These are phyloP conservation scores for Lysiphlebus fabarum DNA, from an alignment of 1,140 invertebrate species.

Conservation along the genomic window DNA sequence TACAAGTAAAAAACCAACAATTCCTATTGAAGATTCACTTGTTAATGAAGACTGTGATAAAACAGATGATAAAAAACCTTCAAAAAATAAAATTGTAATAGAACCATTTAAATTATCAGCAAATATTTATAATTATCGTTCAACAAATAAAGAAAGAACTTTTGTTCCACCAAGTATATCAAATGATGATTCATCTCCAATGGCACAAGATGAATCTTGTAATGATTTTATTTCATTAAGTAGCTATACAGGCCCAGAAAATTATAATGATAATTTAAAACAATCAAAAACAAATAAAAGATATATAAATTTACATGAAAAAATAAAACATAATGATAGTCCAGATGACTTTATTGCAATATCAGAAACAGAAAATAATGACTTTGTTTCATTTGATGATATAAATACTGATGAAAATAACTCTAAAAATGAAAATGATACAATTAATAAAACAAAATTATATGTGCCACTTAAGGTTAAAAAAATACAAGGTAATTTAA, in stretches of 20 bases:
- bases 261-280: constrained; percentile 11
- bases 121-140: constrained; percentile 39
- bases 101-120: constrained; percentile 25
- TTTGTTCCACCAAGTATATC: constrained; percentile 37
- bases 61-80: constrained; percentile 3
- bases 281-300: constrained; percentile 7
- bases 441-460: constrained; percentile 20
- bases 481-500: constrained; percentile 40
- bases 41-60: constrained; percentile 1
- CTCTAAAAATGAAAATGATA: constrained; percentile 12
- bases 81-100: neutral
- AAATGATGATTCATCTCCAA: constrained; percentile 1
- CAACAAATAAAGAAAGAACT: constrained; percentile 32
- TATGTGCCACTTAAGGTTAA: constrained; percentile 49
- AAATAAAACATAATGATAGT: neutral
- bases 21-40: constrained; percentile 18
- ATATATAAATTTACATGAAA: constrained; percentile 19
- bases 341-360: no score
- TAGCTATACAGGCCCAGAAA: constrained; percentile 11
- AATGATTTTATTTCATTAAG: constrained; percentile 33
- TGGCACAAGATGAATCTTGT: constrained; percentile 10
- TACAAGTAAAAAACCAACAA: constrained; percentile 13
- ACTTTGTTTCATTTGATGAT: neutral
- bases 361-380: constrained; percentile 14
- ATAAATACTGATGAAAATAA: constrained; percentile 8